Conservation (phyloP, 2,797 vertebrate genomes). For the Myotis pilosus region DNA sequence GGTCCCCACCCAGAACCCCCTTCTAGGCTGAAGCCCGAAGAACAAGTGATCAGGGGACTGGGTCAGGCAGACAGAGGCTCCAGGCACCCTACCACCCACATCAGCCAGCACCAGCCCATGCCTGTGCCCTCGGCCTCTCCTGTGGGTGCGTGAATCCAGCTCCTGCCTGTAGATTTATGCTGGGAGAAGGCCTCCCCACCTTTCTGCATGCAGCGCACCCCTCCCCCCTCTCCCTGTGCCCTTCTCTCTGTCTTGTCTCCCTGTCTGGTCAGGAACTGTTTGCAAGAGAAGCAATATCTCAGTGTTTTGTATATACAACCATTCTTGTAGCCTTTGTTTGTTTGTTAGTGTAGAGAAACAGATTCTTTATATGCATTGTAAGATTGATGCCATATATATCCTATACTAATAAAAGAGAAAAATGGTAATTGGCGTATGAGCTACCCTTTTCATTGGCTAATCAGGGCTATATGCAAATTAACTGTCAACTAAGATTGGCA, state of each 20-base stretch:
- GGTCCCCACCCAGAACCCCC: not conserved
- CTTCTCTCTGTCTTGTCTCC: conserved; percentile 65
- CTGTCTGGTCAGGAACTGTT: conserved; percentile 75
- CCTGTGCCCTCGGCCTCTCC: not conserved
- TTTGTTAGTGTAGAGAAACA: conserved; percentile 84
- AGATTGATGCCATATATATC: conserved; percentile 65
- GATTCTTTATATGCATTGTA: conserved; percentile 85
- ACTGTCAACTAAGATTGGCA: too few relatives aligned
- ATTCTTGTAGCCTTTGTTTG: conserved; percentile 81
- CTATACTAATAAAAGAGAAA: too few relatives aligned
- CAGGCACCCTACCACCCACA: not conserved
- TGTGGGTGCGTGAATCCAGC: conserved; percentile 3
- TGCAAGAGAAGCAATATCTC: conserved; percentile 82
- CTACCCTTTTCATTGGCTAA: too few relatives aligned
- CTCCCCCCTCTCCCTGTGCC: conserved; percentile 55
- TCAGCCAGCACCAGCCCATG: conserved; percentile 19
- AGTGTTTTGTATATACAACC: conserved; percentile 76
- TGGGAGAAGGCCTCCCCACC: conserved; percentile 58
- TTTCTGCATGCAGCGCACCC: conserved; percentile 81
- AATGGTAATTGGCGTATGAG: too few relatives aligned
- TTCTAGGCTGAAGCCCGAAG: not conserved
- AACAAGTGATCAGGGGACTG: not conserved
- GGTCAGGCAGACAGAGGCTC: not conserved
- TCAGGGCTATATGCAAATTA: too few relatives aligned
- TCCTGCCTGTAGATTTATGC: conserved; percentile 53